Percentiles rank a stretch among this genome's conserved stretches.
phyloP scores from a whole-genome alignment of 2,797 vertebrate genomes.

The Rhincodon typus region DNA sequence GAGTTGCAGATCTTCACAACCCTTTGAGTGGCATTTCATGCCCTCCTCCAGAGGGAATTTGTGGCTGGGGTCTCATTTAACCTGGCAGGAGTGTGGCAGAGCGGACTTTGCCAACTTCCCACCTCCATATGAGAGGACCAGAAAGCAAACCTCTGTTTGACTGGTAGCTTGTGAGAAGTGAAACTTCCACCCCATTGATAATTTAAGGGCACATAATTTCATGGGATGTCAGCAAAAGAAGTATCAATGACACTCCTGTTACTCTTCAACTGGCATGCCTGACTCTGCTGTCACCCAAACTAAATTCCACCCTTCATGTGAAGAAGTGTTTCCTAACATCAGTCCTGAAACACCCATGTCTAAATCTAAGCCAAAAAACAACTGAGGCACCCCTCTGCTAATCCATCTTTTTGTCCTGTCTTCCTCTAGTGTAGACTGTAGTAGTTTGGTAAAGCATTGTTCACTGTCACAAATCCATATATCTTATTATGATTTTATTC shows the following conservation, averaged over 20 bases:
- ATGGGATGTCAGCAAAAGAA: too few species aligned
- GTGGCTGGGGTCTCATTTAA: too few species aligned
- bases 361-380: not conserved
- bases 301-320: not conserved
- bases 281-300: too few species aligned
- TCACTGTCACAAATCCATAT: not conserved
- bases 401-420: not conserved
- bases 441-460: not conserved
- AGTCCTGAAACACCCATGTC: not conserved
- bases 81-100: too few species aligned
- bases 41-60: too few species aligned
- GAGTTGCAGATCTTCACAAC: not conserved
- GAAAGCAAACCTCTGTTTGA: not conserved
- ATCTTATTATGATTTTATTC: not conserved
- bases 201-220: not conserved
- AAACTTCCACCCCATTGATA: not conserved
- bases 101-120: not conserved
- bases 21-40: too few species aligned
- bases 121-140: not conserved
- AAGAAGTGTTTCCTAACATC: not conserved
- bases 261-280: too few species aligned
- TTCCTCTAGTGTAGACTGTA: not conserved
- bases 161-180: not conserved
- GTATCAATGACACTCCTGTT: too few species aligned
- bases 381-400: not conserved